A percentile compares a stretch with the other conserved stretches of the same genome.
phyloP scores from a whole-genome alignment of 1,140 invertebrate species.

The Saccostrea glomerata region DNA sequence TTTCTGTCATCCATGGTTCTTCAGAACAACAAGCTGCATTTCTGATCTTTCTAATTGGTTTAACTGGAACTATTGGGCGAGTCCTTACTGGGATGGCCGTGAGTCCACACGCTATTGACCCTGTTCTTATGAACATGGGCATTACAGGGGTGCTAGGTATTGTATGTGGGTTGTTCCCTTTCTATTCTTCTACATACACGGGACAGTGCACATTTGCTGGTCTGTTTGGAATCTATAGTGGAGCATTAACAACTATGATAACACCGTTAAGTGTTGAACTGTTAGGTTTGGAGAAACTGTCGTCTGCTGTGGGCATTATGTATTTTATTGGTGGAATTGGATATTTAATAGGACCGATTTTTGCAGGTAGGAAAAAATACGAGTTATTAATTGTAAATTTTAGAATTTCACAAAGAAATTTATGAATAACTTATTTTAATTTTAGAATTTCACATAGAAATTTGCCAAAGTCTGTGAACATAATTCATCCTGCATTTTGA shows the following conservation, averaged over 20 bases:
- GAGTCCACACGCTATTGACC: conserved; percentile 53
- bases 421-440: neutral
- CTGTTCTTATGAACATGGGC: conserved; percentile 57
- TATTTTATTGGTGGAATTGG: conserved; percentile 57
- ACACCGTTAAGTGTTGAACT: conserved; percentile 56
- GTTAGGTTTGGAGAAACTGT: conserved; percentile 56
- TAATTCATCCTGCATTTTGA: neutral
- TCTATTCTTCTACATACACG: conserved; percentile 51
- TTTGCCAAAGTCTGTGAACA: neutral
- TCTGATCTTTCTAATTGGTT: conserved; percentile 56
- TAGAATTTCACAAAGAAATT: neutral
- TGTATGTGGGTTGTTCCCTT: conserved; percentile 49
- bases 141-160: conserved; percentile 54
- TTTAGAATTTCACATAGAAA: neutral
- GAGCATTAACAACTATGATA: conserved; percentile 49
- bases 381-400: neutral
- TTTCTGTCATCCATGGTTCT: conserved; percentile 46
- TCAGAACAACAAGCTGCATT: conserved; percentile 53
- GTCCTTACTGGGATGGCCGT: conserved; percentile 55
- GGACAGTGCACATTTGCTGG: conserved; percentile 57
- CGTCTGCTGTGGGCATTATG: conserved; percentile 57
- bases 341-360: conserved; percentile 57
- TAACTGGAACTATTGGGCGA: conserved; percentile 53
- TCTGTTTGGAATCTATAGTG: conserved; percentile 60
- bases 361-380: conserved; percentile 57